phyloP scores from a whole-genome alignment of 2,113 vertebrate genomes.

The Stigmatopora nigra region DNA sequence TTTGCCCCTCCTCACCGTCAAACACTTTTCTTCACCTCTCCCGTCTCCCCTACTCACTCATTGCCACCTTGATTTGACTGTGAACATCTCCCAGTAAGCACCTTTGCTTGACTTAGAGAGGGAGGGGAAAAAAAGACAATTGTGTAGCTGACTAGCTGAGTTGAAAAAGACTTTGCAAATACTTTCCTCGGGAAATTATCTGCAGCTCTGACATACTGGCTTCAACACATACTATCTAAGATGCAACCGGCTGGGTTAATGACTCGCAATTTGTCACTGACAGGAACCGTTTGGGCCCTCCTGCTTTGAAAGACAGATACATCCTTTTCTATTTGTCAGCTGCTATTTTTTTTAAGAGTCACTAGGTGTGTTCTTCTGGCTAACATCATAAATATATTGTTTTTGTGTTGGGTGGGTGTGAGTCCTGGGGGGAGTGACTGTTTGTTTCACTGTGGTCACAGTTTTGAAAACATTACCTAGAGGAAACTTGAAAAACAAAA shows the following conservation, averaged over 20 bases:
- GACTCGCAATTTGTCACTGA: conserved; percentile 70
- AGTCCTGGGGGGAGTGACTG: too few relatives aligned
- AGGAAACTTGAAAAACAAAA: background rate
- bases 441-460: too few relatives aligned
- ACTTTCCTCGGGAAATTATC: conserved; percentile 28
- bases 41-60: conserved; percentile 1
- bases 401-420: background rate
- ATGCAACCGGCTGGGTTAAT: conserved; percentile 64
- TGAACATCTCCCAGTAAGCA: conserved; percentile 27
- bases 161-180: conserved; percentile 54
- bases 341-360: conserved; percentile 37
- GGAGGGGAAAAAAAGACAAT: conserved; percentile 27
- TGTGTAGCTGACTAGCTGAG: conserved; percentile 46
- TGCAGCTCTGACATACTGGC: conserved; percentile 14
- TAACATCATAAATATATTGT: conserved; percentile 12
- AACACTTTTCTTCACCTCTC: background rate
- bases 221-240: conserved; percentile 47
- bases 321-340: conserved; percentile 47
- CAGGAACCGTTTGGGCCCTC: conserved; percentile 49
- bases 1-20: conserved; percentile 1
- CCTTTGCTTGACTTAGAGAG: conserved; percentile 55
- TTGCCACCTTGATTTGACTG: background rate
- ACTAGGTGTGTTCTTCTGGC: conserved; percentile 16
- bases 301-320: conserved; percentile 61
- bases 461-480: background rate